Evolutionary conservation across 2,888 invertebrate species (phyloP).

Genomic region (Tortrix viridana): DNA sequence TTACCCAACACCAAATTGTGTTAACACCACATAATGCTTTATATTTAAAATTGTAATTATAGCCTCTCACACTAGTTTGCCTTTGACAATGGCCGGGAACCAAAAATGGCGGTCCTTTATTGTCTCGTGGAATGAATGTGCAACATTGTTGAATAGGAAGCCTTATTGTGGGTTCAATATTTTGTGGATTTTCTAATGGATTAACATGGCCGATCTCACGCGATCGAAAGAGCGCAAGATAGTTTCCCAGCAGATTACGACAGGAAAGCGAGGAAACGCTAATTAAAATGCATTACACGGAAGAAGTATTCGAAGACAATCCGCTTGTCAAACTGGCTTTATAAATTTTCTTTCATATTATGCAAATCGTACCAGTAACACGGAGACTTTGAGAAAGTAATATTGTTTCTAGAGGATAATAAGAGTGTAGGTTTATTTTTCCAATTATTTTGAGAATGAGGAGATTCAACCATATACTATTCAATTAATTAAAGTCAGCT

Average conservation of each 20-base stretch:
- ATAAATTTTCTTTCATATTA: constrained; percentile 20
- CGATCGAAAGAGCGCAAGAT: constrained; percentile 19
- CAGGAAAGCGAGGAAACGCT: constrained; percentile 61
- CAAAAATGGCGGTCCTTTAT: constrained; percentile 63
- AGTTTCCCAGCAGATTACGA: constrained; percentile 67
- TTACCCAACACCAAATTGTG: constrained; percentile 77
- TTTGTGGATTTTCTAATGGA: constrained; percentile 59
- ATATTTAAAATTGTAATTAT: constrained; percentile 75
- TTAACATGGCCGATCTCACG: constrained; percentile 49
- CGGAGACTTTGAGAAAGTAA: too few species aligned
- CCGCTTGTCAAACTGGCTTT: constrained; percentile 21
- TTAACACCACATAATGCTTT: constrained; percentile 70
- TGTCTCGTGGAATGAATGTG: constrained; percentile 71
- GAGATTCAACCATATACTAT: constrained; percentile 30
- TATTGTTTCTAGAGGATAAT: neutral
- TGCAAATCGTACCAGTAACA: too few species aligned
- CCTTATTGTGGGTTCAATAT: constrained; percentile 74
- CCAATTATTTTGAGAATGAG: constrained; percentile 26
- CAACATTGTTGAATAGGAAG: constrained; percentile 62
- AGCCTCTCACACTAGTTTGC: constrained; percentile 69
- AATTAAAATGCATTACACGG: constrained; percentile 45
- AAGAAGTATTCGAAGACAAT: constrained; percentile 35
- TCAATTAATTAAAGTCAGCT: constrained; percentile 32
- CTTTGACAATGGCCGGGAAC: constrained; percentile 79
- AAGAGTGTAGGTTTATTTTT: constrained; percentile 11